Conservation (phyloP, 2,113 vertebrate species). For the Petroica traversi region DNA sequence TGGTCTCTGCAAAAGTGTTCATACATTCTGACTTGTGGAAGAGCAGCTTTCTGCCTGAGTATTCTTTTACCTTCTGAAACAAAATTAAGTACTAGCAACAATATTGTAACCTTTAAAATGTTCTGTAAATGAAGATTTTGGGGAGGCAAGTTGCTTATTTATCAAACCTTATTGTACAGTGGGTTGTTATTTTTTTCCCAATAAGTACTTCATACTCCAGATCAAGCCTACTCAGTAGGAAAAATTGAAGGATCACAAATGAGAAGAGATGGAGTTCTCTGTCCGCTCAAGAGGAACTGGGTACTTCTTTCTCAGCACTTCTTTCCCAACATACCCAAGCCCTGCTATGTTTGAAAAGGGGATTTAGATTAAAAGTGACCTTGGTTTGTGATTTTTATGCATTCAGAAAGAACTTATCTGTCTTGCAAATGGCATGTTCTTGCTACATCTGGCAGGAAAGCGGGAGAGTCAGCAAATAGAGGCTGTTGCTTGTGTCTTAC, state of each 20-base stretch:
- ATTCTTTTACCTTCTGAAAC: background rate
- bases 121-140: background rate
- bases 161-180: background rate
- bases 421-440: background rate
- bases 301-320: background rate
- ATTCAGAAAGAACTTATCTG: background rate
- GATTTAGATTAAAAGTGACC: background rate
- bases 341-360: background rate
- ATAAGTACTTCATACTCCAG: background rate
- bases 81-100: background rate
- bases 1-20: constrained; percentile 28
- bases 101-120: background rate
- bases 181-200: background rate
- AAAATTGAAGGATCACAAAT: background rate
- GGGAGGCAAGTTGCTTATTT: background rate
- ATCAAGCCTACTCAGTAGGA: background rate
- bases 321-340: background rate
- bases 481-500: background rate
- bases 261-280: background rate
- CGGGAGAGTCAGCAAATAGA: background rate
- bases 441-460: constrained; percentile 24
- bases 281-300: background rate
- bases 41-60: background rate
- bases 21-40: constrained; percentile 10
- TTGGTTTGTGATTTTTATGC: background rate